These are phyloP conservation scores for Megaceryle alcyon DNA, from an alignment of 2,797 vertebrate species.

Conservation along the genomic window DNA sequence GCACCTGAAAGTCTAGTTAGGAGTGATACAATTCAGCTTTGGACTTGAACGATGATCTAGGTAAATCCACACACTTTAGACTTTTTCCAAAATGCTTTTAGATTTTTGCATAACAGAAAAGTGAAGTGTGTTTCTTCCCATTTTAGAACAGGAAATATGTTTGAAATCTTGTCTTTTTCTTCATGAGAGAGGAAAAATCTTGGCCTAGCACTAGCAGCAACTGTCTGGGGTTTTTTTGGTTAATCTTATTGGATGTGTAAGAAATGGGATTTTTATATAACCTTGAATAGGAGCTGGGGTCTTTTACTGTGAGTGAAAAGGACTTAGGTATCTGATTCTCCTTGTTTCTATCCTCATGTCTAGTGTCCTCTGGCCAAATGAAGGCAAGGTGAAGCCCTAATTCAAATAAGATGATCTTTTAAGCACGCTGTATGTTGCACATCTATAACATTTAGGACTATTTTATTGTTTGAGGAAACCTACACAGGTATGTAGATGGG, in stretches of 20 bases:
- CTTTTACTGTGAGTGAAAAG: not conserved
- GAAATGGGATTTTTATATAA: not conserved
- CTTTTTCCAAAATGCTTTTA: not conserved
- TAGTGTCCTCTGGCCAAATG: not conserved
- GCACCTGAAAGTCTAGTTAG: not conserved
- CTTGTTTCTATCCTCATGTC: not conserved
- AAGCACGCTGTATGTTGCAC: not conserved
- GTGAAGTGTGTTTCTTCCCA: not conserved
- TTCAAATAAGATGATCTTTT: not conserved
- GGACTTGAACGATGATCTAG: not conserved
- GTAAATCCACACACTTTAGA: not conserved
- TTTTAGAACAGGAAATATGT: not conserved
- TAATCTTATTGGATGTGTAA: not conserved
- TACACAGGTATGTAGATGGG: not conserved
- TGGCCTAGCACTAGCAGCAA: not conserved
- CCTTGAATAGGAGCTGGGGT: not conserved
- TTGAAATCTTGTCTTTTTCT: not conserved
- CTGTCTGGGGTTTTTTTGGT: not conserved
- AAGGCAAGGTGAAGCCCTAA: not conserved
- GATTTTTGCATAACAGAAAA: not conserved
- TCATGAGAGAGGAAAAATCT: not conserved
- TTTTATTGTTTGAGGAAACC: not conserved
- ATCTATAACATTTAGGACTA: not conserved
- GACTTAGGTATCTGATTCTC: not conserved
- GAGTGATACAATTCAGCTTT: not conserved